Conservation (phyloP, 2,113 vertebrate genomes). For the Poeciliopsis retropinna region DNA sequence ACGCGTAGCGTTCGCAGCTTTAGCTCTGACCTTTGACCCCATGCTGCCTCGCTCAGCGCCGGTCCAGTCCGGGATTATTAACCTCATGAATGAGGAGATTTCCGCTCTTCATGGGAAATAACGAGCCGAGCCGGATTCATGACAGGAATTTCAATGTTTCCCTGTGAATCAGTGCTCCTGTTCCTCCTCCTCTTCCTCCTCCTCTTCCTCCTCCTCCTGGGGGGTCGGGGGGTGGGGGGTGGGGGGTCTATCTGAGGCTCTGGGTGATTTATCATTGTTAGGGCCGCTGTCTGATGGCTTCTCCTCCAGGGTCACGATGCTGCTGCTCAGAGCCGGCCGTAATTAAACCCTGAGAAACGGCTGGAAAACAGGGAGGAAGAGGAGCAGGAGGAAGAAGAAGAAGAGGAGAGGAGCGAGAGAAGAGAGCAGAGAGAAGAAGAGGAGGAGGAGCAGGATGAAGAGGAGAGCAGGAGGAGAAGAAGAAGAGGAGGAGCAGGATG, state of each 20-base stretch:
- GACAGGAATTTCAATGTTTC: slow-evolving; percentile 54
- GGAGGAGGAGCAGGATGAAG: background rate
- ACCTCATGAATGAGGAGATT: slow-evolving; percentile 67
- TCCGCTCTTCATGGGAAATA: slow-evolving; percentile 60
- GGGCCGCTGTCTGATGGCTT: slow-evolving; percentile 79
- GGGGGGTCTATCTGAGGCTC: slow-evolving; percentile 44
- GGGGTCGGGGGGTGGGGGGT: slow-evolving; percentile 41
- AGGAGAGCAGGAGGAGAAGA: background rate
- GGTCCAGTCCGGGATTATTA: slow-evolving; percentile 51
- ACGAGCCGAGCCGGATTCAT: slow-evolving; percentile 54
- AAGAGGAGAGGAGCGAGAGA: background rate
- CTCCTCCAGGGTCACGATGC: slow-evolving; percentile 75
- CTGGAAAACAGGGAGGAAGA: slow-evolving; percentile 38
- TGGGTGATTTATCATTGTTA: slow-evolving; percentile 85
- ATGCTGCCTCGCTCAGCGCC: background rate
- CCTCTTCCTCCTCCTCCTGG: slow-evolving; percentile 14
- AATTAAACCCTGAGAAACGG: slow-evolving; percentile 79
- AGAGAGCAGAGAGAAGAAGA: background rate
- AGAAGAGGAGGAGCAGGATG: slow-evolving; percentile 1
- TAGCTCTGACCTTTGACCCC: slow-evolving; percentile 49
- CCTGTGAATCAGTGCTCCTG: slow-evolving; percentile 39
- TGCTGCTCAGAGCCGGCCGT: slow-evolving; percentile 63
- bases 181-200: slow-evolving; percentile 1
- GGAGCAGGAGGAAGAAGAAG: slow-evolving; percentile 3
- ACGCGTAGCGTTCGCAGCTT: slow-evolving; percentile 25